These are phyloP conservation scores for Tigriopus californicus DNA, from an alignment of 2,888 invertebrate genomes.

Conservation along the genomic window DNA sequence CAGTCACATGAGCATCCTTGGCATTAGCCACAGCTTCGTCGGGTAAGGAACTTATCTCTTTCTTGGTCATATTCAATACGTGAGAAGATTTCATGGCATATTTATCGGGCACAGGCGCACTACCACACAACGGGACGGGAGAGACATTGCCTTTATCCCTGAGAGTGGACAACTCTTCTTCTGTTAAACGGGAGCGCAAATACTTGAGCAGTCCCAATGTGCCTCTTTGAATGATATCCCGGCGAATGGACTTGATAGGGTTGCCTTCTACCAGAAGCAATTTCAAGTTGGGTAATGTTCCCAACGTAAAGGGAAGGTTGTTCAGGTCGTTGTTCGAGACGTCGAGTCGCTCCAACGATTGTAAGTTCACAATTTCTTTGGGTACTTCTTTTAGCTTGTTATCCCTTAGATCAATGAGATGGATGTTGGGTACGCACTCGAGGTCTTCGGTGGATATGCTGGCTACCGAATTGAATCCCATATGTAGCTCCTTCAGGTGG, in stretches of 20 bases:
- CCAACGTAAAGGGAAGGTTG: conserved; percentile 47
- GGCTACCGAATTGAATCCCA: conserved; percentile 63
- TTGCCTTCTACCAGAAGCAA: conserved; percentile 70
- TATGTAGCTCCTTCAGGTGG: conserved; percentile 54
- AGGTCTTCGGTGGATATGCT: conserved; percentile 49
- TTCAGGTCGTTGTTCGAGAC: conserved; percentile 30
- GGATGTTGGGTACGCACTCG: conserved; percentile 49
- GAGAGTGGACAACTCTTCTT: conserved; percentile 23
- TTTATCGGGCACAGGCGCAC: conserved; percentile 22
- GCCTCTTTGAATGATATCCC: conserved; percentile 67
- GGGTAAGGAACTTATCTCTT: conserved; percentile 44
- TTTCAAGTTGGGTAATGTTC: conserved; percentile 53
- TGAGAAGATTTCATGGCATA: conserved; percentile 34
- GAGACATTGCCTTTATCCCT: neutral
- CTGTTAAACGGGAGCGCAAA: conserved; percentile 26
- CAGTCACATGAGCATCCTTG: conserved; percentile 45
- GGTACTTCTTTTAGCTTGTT: conserved; percentile 59
- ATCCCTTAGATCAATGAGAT: conserved; percentile 55
- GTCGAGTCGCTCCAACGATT: conserved; percentile 60
- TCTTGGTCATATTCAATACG: conserved; percentile 40
- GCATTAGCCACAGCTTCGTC: conserved; percentile 50
- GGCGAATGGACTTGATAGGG: conserved; percentile 54
- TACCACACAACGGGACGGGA: neutral
- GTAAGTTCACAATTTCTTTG: conserved; percentile 51
- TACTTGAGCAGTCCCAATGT: conserved; percentile 58